These are phyloP conservation scores for Troides aeacus DNA, from an alignment of 2,888 invertebrate genomes.

Conservation along the genomic window DNA sequence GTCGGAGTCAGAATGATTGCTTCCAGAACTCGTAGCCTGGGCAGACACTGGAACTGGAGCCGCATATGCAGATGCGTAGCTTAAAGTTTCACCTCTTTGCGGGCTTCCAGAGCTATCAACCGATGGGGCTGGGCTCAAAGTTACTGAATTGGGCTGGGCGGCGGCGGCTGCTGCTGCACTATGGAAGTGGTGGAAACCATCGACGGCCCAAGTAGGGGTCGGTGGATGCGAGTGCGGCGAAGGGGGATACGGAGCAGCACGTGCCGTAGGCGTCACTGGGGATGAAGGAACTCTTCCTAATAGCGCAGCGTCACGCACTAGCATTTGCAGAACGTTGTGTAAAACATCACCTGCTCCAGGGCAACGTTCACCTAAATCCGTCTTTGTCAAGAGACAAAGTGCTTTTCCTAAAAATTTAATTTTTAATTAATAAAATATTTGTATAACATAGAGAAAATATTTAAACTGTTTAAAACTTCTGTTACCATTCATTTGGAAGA, in stretches of 20 bases:
- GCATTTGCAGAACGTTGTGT: constrained; percentile 94
- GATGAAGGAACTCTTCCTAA: constrained; percentile 89
- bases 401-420: constrained; percentile 87
- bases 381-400: constrained; percentile 92
- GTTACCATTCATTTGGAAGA: constrained; percentile 97
- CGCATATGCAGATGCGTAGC: constrained; percentile 62
- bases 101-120: constrained; percentile 93
- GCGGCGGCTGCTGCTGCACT: constrained; percentile 82
- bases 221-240: constrained; percentile 91
- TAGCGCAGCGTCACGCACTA: constrained; percentile 89
- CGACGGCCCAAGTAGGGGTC: constrained; percentile 87
- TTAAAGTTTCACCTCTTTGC: constrained; percentile 83
- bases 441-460: no score
- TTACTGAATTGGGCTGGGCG: constrained; percentile 91
- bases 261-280: constrained; percentile 90
- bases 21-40: constrained; percentile 82
- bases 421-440: neutral
- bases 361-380: constrained; percentile 93
- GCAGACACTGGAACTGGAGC: constrained; percentile 62
- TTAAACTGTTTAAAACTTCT: constrained; percentile 1
- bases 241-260: constrained; percentile 84
- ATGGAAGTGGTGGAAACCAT: constrained; percentile 81
- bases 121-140: constrained; percentile 93
- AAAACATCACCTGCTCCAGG: constrained; percentile 96
- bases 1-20: constrained; percentile 90